These are phyloP conservation scores for Crambe crambe DNA, from an alignment of 37 sponge, comb jelly and placozoan genomes.

Conservation along the genomic window DNA sequence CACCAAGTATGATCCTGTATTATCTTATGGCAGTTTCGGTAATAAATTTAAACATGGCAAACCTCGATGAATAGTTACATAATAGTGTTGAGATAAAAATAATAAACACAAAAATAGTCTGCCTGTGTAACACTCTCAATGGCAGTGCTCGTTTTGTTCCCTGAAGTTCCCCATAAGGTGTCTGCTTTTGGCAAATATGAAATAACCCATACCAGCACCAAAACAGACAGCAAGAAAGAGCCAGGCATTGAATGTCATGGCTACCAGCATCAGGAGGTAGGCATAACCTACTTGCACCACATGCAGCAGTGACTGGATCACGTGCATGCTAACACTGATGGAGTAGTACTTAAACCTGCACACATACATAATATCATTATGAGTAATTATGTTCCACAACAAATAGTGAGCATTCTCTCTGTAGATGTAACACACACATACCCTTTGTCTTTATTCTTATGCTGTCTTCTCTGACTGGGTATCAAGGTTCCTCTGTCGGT, in stretches of 20 bases:
- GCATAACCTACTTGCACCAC: slow-evolving; percentile 73
- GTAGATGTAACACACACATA: not conserved
- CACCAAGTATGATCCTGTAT: no score
- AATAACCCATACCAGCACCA: slow-evolving; percentile 85
- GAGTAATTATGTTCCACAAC: not conserved
- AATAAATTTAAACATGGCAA: no score
- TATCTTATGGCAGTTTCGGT: no score
- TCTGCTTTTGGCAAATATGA: slow-evolving; percentile 56
- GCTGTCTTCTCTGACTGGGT: not conserved
- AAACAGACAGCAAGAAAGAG: slow-evolving; percentile 82
- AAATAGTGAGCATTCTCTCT: not conserved
- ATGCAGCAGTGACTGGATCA: slow-evolving; percentile 71
- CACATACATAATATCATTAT: not conserved
- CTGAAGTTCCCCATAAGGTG: slow-evolving; percentile 25
- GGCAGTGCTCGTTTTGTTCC: slow-evolving; percentile 59
- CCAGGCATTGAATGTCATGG: slow-evolving; percentile 96
- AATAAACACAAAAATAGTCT: no score
- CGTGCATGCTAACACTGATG: slow-evolving; percentile 35
- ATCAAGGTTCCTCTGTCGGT: not conserved
- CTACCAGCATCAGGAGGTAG: slow-evolving; percentile 89
- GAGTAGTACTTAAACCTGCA: slow-evolving; percentile 30
- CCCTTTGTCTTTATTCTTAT: not conserved
- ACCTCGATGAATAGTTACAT: no score
- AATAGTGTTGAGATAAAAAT: no score
- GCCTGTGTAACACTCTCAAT: no score